A percentile compares a stretch with the other conserved stretches of the same genome.
Evolutionary conservation across 2,888 invertebrate genomes (phyloP).

Genomic region (Plebejus melissa): DNA sequence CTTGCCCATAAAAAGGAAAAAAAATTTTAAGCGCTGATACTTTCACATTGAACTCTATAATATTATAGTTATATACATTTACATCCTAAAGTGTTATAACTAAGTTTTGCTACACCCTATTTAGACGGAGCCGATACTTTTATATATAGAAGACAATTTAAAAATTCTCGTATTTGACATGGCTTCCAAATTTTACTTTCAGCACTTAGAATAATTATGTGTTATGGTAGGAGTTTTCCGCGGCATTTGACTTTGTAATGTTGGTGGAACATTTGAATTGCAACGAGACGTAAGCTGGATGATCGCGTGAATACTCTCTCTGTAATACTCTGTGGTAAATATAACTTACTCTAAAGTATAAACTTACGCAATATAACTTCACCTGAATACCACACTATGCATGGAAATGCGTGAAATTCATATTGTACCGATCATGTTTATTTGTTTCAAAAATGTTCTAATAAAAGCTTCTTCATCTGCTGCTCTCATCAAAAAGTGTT

Average conservation of each 20-base stretch:
- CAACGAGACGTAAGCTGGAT: conserved; percentile 9
- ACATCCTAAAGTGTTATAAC: too few relatives aligned
- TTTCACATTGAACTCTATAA: too few relatives aligned
- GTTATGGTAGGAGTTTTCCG: not conserved
- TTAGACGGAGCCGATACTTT: not conserved
- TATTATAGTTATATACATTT: too few relatives aligned
- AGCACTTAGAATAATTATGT: conserved; percentile 3
- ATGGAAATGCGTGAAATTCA: not conserved
- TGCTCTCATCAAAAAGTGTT: too few relatives aligned
- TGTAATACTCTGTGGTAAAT: not conserved
- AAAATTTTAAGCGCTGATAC: too few relatives aligned
- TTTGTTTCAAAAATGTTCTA: too few relatives aligned
- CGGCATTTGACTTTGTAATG: conserved; percentile 10
- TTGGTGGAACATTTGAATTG: conserved; percentile 12
- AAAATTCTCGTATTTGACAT: not conserved
- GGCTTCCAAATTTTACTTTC: conserved; percentile 1
- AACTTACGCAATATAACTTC: conserved; percentile 9
- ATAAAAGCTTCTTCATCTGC: too few relatives aligned
- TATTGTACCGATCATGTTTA: not conserved
- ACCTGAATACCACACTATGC: not conserved
- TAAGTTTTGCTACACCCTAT: not conserved
- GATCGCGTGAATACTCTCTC: conserved; percentile 1
- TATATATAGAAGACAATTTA: not conserved
- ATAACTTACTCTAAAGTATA: not conserved
- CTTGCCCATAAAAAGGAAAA: too few relatives aligned